A percentile compares a stretch with the other conserved stretches of the same genome.
Evolutionary conservation across 2,797 vertebrate species (phyloP).

Genomic region (Borostomias antarcticus): DNA sequence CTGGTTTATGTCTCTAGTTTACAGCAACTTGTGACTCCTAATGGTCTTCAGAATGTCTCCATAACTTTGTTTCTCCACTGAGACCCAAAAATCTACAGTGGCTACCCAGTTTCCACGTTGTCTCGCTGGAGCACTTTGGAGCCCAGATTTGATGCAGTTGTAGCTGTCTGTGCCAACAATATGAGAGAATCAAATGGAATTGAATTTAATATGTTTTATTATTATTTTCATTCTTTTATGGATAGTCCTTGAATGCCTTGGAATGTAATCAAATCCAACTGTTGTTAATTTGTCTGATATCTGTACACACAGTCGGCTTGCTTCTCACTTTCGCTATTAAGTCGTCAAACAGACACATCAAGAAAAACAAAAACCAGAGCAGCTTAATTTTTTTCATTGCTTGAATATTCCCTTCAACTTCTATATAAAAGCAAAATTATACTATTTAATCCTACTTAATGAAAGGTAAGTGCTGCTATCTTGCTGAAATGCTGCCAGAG

Average conservation of each 20-base stretch:
- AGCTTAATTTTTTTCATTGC: not conserved
- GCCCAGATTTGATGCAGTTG: slow-evolving; percentile 24
- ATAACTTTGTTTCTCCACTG: not conserved
- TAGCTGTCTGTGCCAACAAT: slow-evolving; percentile 30
- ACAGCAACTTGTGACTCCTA: not conserved
- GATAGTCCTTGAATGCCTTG: slow-evolving; percentile 29
- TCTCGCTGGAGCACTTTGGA: slow-evolving; percentile 23
- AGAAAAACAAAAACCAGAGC: not conserved
- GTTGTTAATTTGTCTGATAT: slow-evolving; percentile 7
- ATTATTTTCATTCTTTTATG: slow-evolving; percentile 44
- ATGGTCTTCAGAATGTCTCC: not conserved
- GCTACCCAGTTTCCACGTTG: slow-evolving; percentile 21
- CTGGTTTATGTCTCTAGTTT: not conserved
- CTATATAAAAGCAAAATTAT: not conserved
- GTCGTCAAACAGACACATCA: not conserved
- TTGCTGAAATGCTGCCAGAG: slow-evolving; percentile 10
- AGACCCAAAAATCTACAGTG: slow-evolving; percentile 5
- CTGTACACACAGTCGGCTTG: not conserved
- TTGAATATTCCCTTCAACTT: too few relatives aligned
- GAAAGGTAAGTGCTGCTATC: not conserved
- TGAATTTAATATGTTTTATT: slow-evolving; percentile 34
- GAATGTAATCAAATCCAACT: slow-evolving; percentile 36
- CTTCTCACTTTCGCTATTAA: not conserved
- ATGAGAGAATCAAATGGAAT: slow-evolving; percentile 38
- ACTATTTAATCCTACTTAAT: not conserved